Conservation (phyloP, 2,113 vertebrate species). For the Grammomys dolichurus region DNA sequence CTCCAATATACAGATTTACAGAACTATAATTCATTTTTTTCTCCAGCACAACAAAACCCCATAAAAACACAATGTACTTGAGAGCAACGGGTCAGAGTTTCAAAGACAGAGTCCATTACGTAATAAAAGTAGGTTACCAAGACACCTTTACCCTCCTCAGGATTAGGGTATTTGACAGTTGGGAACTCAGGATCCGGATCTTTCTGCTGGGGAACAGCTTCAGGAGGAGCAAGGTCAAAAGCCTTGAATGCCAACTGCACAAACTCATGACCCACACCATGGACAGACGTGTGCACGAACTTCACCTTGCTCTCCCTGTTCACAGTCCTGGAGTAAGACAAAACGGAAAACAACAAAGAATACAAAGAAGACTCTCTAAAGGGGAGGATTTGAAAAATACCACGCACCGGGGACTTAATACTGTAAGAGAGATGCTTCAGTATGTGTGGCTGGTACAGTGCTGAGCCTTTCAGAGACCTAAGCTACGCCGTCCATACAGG, state of each 20-base stretch:
- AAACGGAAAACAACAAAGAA: neutral
- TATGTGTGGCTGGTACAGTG: neutral
- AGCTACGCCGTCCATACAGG: neutral
- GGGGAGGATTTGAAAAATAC: neutral
- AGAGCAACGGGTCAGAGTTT: conserved; percentile 10
- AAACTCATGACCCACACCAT: conserved; percentile 95
- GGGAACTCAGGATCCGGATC: conserved; percentile 97
- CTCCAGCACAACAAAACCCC: neutral
- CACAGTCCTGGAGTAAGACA: conserved; percentile 89
- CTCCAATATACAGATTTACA: neutral
- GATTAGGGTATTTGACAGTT: conserved; percentile 97
- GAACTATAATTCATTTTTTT: conserved; percentile 33
- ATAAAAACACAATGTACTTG: neutral
- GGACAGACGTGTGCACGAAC: conserved; percentile 97
- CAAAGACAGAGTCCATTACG: conserved; percentile 16
- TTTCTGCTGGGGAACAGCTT: conserved; percentile 96
- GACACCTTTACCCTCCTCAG: conserved; percentile 98
- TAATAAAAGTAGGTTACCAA: conserved; percentile 89
- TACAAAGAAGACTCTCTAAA: neutral
- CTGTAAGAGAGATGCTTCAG: neutral
- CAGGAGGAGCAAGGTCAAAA: conserved; percentile 94
- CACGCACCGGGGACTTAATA: neutral
- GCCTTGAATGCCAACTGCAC: conserved; percentile 95
- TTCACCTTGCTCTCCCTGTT: conserved; percentile 93
- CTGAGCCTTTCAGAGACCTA: neutral